Evolutionary conservation across 2,113 vertebrate genomes (phyloP), one percentile per base, ranked within the genome.

Genomic region (Aythya baeri): DNA sequence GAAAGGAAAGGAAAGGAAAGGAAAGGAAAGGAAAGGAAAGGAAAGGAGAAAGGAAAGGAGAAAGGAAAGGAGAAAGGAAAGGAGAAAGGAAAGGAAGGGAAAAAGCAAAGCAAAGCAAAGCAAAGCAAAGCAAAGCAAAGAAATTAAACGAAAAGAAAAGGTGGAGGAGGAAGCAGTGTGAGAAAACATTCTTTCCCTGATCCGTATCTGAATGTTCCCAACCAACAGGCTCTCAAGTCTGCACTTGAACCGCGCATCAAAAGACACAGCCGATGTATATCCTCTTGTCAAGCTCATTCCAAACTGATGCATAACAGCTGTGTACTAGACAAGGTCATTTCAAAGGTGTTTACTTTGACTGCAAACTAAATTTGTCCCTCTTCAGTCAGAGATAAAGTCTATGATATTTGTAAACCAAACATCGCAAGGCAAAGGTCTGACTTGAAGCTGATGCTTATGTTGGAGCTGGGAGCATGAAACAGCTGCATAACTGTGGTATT

Each of bases 291-390:
- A 91, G 59, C 79, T 93, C 38, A 72, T 88, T 96, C 91, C 89
- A 86, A 86, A 67, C 66, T 75, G 82, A 95, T 89, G 50, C 75
- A 55, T 88, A 95, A 96, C 94, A 97, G 66, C 76, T 2, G 2
- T 77, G 73, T 92, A 62, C 55, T 88, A 92, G 61, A 55, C 66
- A 93, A 97, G 96, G 95, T 96, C 72, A 96, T 95, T 96, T 94
- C 82, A 76, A 97, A 97, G 81, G 83, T 96, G 95, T 95, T 96
- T 97, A 96, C 93, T 93, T 82, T 62, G 34, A 93, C 92, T 96
- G 76, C 94, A 96, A 91, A 93, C 89, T 88, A 90, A 86, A 87
- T 94, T 95, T 26, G 10, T 95, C 78, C 86, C 84, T 96, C 94
- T 97, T 88, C 90, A 91, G 71, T 87, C 71, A 77, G 46, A 73